phyloP scores from a whole-genome alignment of 2,113 vertebrate species.

The Numida meleagris region DNA sequence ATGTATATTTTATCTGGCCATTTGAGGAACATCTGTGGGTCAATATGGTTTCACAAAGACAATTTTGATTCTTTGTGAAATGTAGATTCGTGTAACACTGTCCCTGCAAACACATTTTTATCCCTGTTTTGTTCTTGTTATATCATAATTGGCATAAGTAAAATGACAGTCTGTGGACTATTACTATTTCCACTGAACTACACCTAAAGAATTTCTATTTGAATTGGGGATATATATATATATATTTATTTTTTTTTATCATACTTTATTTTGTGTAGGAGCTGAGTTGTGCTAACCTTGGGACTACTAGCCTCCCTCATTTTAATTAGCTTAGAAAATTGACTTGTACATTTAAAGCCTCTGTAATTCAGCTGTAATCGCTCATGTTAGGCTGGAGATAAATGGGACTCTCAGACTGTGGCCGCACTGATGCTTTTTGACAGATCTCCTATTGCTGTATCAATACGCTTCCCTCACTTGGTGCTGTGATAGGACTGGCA shows the following conservation, averaged over 20 bases:
- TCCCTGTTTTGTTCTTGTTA: background rate
- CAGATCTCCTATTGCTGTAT: conserved; percentile 43
- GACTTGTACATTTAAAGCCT: conserved; percentile 1
- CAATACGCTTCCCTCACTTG: background rate
- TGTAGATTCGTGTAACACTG: background rate
- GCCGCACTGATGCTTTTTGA: conserved; percentile 50
- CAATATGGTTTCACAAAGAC: background rate
- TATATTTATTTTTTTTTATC: background rate
- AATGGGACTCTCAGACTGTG: background rate
- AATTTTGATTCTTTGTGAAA: background rate
- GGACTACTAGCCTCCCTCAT: background rate
- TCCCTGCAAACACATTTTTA: background rate
- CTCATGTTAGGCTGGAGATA: background rate
- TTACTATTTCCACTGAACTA: background rate
- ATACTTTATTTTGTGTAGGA: background rate
- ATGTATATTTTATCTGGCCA: background rate
- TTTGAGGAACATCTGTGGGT: background rate
- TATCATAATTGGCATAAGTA: background rate
- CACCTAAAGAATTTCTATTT: background rate
- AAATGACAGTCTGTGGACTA: background rate
- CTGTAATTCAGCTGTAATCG: conserved; percentile 36
- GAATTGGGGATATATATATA: background rate
- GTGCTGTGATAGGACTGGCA: background rate
- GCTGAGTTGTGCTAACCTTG: background rate
- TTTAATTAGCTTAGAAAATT: conserved; percentile 31